phyloP scores from a whole-genome alignment of 1,140 invertebrate species.

The Metaphire vulgaris region DNA sequence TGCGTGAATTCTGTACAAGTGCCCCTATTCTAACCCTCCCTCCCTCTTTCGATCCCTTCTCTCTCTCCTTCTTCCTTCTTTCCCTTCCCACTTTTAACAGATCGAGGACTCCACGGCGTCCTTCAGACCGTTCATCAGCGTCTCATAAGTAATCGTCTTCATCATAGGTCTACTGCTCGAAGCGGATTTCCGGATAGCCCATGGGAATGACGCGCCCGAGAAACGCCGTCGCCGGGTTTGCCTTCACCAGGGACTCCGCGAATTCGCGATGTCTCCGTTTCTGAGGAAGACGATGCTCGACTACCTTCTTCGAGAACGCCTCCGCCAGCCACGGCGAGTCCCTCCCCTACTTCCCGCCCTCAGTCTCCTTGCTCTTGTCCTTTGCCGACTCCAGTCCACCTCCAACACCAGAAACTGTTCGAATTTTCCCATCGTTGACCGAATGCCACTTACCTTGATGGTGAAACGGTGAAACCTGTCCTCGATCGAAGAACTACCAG shows the following conservation, averaged over 20 bases:
- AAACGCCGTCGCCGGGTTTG: slow-evolving; percentile 29
- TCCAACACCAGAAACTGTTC: slow-evolving; percentile 30
- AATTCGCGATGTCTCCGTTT: slow-evolving; percentile 24
- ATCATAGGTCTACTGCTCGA: slow-evolving; percentile 28
- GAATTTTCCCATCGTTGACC: slow-evolving; percentile 30
- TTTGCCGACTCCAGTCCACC: slow-evolving; percentile 29
- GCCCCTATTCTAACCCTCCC: too few relatives aligned
- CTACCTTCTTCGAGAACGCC: slow-evolving; percentile 28
- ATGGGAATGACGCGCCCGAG: slow-evolving; percentile 31
- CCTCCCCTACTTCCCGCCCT: slow-evolving; percentile 28
- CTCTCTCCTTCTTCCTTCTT: too few relatives aligned
- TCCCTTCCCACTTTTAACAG: too few relatives aligned
- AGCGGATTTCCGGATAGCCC: slow-evolving; percentile 22
- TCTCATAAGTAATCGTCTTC: too few relatives aligned
- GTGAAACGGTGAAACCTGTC: too few relatives aligned
- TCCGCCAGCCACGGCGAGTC: slow-evolving; percentile 31
- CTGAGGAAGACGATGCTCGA: slow-evolving; percentile 30
- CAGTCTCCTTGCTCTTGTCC: slow-evolving; percentile 29
- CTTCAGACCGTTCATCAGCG: slow-evolving; percentile 20
- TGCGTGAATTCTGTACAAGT: too few relatives aligned
- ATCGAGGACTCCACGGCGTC: slow-evolving; percentile 7
- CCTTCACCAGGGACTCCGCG: slow-evolving; percentile 16
- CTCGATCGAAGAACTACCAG: too few relatives aligned
- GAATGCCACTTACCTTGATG: too few relatives aligned
- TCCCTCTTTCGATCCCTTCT: too few relatives aligned